Base-by-base conservation (phyloP, 2,797 vertebrate species). In the Clamator glandarius region DNA sequence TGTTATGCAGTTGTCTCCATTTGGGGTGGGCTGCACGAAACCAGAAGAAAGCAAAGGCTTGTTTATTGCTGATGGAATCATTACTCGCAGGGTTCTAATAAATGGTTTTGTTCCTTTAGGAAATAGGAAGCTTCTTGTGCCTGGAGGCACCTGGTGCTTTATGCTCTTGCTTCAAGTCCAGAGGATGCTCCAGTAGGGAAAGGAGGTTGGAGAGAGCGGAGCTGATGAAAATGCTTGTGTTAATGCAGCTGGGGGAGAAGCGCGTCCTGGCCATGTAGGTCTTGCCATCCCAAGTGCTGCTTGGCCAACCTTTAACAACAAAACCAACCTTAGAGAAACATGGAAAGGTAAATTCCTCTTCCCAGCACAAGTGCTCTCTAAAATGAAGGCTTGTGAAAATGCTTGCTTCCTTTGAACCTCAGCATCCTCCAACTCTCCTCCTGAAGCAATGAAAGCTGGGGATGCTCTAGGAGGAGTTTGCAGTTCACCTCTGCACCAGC, bases 211-310 rank as follows among this genome's bases (percentile, higher is more conserved):
- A 11, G 24, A 15, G 24, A 61, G 25, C 28, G 61, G 55, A 31
- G 36, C 51, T 33, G 67, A 52, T 33, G 51, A 21, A 54, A 61
- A 54, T 3, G 13, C 13, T 48, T 67, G 16, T 2, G 46, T 58
- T 42, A 44, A 31, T 5, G 33, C 70, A 51, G 26, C 12, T 11
- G 29, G 68, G 61, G 55, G 73, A 63, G 72, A 26, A 16, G 26
- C 1, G 9, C 17, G 8, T 23, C 25, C 0, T 1, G 11, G 66
- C 52, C 52, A 8, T 8, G 4, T 3, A 44, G 36, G 41, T 20
- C 66, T 28, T 21, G 15, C 57, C 61, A 58, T 19, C 15, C 41
- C 10, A 48, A n/a, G 0, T 55, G 50, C 75, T 28, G 46, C 84
- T 57, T 57, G 55, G 59, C 42, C 55, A 15, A 11, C 18, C 84